phyloP scores from a whole-genome alignment of 2,888 invertebrate genomes.

The Phortica okadai region DNA sequence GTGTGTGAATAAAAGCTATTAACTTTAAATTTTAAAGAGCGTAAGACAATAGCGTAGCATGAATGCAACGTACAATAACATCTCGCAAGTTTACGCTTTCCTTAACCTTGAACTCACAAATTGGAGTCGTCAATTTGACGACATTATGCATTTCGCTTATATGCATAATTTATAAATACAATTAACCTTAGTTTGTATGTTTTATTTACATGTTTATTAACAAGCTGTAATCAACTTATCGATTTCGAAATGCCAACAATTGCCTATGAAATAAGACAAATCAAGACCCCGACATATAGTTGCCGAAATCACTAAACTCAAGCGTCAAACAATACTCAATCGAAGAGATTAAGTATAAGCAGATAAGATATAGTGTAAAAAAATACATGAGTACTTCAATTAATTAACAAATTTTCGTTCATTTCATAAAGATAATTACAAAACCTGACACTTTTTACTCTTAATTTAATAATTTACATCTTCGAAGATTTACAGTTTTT shows the following conservation, averaged over 20 bases:
- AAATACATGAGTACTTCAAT: too few species aligned
- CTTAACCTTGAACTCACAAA: background rate
- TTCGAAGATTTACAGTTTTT: background rate
- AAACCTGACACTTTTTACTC: slow-evolving; percentile 18
- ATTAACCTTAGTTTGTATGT: background rate
- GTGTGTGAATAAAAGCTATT: background rate
- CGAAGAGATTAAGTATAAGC: too few species aligned
- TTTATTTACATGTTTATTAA: background rate
- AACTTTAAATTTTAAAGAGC: slow-evolving; percentile 9
- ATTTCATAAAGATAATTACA: background rate
- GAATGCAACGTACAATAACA: background rate
- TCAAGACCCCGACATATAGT: too few species aligned
- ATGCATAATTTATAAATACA: background rate
- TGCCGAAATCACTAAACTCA: too few species aligned
- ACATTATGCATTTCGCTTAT: background rate
- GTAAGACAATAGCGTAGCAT: background rate
- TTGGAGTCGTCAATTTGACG: background rate
- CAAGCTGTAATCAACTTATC: background rate
- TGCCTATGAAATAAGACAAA: too few species aligned
- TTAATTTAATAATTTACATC: slow-evolving; percentile 13
- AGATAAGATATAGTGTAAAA: too few species aligned
- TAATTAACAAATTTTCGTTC: too few species aligned
- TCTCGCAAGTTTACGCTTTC: background rate
- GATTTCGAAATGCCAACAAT: too few species aligned
- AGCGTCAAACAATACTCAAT: too few species aligned